Base-by-base conservation (phyloP, 2,888 invertebrate genomes). In the Drosophila borealis region DNA sequence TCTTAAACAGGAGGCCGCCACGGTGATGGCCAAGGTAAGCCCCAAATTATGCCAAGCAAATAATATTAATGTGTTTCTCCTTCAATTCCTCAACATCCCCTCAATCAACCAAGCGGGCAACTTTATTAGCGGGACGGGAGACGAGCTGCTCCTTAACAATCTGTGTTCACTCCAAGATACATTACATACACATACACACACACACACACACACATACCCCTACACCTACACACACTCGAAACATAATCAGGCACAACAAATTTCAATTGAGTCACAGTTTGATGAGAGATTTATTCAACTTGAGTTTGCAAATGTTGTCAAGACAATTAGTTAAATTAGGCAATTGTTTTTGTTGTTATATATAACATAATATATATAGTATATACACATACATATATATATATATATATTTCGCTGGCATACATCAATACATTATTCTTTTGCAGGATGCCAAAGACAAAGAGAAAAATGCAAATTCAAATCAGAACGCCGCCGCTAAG, bases 1-100 rank as follows among this genome's bases (percentile, higher is more conserved):
- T 89, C 92, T 93, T 13, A 91, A 91, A 73, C 93, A 93, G 89
- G 93, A 93, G 83, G 88, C 91, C 37, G 91, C 89, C 17, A 78
- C 80, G 9, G 89, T 91, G 4, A 91, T 90, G 84, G 83, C 83
- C 63, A 91, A 91, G 92, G 92, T 91, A 89, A 64, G 50, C 29
- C 44, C n/a, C 14, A 11, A 29, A 13, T 37, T 11, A 10, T 10
- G 3, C 9, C 54, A 14, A 10, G n/a, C n/a, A 41, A 41, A 41
- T 33, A 36, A 36, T 33, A 33, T 19, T 33, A 34, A 36, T 25
- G n/a, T 19, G 45, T 11, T 21, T 19, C 44, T 54, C 45, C 45
- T 34, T 19, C 19, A 10, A 19, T 45, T 21, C 19, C 19, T 9
- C 5, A 17, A 13, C 45, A 8, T 3, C 3, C 25, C n/a, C 42